Conservation (phyloP, 2,113 vertebrate species). For the Microtus montanus region DNA sequence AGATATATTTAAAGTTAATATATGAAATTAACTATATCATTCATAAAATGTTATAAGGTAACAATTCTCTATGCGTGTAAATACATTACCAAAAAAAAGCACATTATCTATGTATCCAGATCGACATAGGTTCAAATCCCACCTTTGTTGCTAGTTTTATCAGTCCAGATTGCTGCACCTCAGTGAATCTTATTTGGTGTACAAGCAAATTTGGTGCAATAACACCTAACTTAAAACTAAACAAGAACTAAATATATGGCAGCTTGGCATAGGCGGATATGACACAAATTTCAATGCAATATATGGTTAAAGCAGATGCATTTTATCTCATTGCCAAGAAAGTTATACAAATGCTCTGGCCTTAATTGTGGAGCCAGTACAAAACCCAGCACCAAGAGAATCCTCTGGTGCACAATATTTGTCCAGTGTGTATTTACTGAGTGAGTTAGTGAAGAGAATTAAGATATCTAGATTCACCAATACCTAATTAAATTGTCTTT, state of each 20-base stretch:
- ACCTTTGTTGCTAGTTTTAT: not conserved
- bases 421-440: not conserved
- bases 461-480: not conserved
- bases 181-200: not conserved
- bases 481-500: not conserved
- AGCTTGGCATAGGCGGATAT: not conserved
- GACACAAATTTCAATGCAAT: not conserved
- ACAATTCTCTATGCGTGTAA: not conserved
- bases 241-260: not conserved
- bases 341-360: not conserved
- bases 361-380: not conserved
- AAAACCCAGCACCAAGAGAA: not conserved
- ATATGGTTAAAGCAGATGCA: not conserved
- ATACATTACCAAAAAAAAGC: not conserved
- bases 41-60: not conserved
- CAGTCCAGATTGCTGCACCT: not conserved
- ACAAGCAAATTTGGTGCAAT: not conserved
- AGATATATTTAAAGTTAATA: not conserved
- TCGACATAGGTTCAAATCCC: not conserved
- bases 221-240: not conserved
- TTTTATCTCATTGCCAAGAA: not conserved
- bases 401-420: not conserved
- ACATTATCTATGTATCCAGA: not conserved
- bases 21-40: not conserved
- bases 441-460: not conserved